phyloP scores from a whole-genome alignment of 1,140 invertebrate species.

The Tetragonula clypearis region DNA sequence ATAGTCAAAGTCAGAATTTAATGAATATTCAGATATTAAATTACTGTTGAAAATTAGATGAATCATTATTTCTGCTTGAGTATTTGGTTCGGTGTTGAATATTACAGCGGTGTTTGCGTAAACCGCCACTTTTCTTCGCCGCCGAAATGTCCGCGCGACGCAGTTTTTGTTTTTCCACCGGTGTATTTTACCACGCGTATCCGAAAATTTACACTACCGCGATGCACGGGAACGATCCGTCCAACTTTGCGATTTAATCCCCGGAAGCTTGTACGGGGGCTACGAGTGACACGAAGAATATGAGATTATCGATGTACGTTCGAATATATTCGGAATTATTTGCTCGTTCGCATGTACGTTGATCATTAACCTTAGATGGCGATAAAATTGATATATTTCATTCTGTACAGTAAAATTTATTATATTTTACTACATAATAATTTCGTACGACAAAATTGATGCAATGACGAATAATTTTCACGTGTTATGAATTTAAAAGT shows the following conservation, averaged over 20 bases:
- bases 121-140: slow-evolving; percentile 6
- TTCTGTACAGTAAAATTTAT: too few species aligned
- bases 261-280: slow-evolving; percentile 10
- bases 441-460: too few species aligned
- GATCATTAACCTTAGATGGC: not conserved
- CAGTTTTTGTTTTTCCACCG: slow-evolving; percentile 3
- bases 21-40: too few species aligned
- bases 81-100: not conserved
- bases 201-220: slow-evolving; percentile 36
- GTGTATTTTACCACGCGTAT: slow-evolving; percentile 12
- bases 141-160: not conserved
- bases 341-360: not conserved
- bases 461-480: too few species aligned
- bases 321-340: not conserved
- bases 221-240: slow-evolving; percentile 17
- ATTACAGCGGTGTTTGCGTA: not conserved
- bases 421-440: too few species aligned
- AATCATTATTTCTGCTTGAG: not conserved
- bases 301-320: slow-evolving; percentile 20
- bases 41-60: too few species aligned
- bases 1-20: too few species aligned
- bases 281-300: slow-evolving; percentile 4
- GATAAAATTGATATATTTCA: not conserved
- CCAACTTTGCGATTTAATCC: slow-evolving; percentile 50
- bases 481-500: too few species aligned